These are phyloP conservation scores for Morus bassanus DNA, from an alignment of 2,797 vertebrate species.

Conservation along the genomic window DNA sequence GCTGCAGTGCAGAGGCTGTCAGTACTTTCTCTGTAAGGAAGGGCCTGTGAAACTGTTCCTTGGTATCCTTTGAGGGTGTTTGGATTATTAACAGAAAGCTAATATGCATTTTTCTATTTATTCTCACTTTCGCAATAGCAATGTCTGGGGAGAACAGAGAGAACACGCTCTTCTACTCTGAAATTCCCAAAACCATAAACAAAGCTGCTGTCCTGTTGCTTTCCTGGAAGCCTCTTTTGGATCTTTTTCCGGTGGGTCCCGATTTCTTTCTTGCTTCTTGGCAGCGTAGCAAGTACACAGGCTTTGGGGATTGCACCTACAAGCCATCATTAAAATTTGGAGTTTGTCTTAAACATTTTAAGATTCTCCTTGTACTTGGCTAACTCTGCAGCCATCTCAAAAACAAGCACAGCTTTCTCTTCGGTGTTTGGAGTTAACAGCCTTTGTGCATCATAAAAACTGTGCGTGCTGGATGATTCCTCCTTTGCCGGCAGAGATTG, in stretches of 20 bases:
- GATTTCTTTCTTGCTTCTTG: neutral
- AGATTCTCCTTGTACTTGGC: neutral
- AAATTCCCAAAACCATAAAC: conserved; percentile 82
- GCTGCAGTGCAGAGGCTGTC: neutral
- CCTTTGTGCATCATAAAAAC: neutral
- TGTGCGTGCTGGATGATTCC: neutral
- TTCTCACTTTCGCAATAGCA: conserved; percentile 51
- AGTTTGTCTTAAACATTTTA: neutral
- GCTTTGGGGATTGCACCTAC: neutral
- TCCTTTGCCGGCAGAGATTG: neutral
- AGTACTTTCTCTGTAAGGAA: neutral
- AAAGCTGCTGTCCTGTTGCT: conserved; percentile 78
- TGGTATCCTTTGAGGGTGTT: neutral
- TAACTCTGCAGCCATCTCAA: neutral
- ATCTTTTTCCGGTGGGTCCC: conserved; percentile 80
- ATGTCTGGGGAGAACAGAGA: conserved; percentile 85
- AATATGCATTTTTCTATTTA: neutral
- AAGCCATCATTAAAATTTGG: neutral
- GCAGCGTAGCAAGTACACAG: fast-evolving
- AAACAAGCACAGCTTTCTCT: neutral
- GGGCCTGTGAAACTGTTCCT: neutral
- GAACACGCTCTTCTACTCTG: conserved; percentile 84
- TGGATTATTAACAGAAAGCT: neutral
- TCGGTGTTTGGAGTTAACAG: neutral
- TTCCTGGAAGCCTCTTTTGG: conserved; percentile 82